These are phyloP conservation scores for Gavialis gangeticus DNA, from an alignment of 2,113 vertebrate genomes.

Conservation along the genomic window DNA sequence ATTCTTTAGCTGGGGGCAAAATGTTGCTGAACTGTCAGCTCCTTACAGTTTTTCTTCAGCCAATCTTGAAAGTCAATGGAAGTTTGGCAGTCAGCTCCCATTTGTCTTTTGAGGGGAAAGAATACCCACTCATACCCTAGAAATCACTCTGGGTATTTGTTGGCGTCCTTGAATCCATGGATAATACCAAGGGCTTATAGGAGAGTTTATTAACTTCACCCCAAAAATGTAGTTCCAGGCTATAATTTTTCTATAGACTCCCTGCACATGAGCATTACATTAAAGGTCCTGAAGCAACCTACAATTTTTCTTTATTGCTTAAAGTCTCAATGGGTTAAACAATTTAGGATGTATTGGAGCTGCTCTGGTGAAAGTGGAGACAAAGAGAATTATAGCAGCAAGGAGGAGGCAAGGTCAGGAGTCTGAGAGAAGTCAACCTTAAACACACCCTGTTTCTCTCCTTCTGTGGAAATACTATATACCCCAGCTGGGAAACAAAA, in stretches of 20 bases:
- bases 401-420: no score
- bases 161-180: conserved; percentile 16
- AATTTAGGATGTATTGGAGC: no score
- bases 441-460: no score
- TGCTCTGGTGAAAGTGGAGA: no score
- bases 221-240: background rate
- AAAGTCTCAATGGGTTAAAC: no score
- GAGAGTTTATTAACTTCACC: background rate
- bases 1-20: background rate
- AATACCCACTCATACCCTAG: background rate
- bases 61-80: background rate
- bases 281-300: background rate
- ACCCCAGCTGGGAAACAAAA: background rate
- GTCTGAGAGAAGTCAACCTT: no score
- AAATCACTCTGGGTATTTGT: background rate
- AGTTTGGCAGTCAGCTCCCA: background rate
- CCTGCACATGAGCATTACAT: background rate
- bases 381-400: no score
- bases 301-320: no score
- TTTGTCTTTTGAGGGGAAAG: background rate
- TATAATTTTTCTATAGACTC: background rate
- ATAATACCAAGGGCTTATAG: background rate
- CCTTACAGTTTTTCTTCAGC: background rate
- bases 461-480: no score
- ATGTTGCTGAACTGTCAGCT: background rate